phyloP scores from a whole-genome alignment of 2,797 vertebrate species.

The Pterois miles region DNA sequence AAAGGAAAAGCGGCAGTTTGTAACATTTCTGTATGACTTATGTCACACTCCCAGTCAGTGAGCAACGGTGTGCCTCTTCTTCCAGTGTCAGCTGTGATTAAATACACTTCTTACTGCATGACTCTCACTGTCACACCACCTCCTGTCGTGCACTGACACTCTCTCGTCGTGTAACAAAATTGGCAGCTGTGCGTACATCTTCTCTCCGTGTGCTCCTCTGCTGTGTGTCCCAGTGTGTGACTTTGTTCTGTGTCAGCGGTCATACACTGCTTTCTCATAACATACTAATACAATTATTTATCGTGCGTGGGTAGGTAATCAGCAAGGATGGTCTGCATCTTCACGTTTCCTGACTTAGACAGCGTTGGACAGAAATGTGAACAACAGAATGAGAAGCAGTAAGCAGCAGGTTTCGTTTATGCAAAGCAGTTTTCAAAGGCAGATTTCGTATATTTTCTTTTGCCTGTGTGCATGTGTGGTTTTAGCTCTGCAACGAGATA shows the following conservation, averaged over 20 bases:
- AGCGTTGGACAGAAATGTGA: not conserved
- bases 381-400: not conserved
- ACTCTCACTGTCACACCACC: constrained; percentile 60
- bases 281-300: constrained; percentile 54
- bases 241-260: constrained; percentile 67
- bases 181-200: constrained; percentile 47
- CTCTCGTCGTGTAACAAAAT: constrained; percentile 44
- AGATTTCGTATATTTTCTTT: no score
- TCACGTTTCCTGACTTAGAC: constrained; percentile 27
- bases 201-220: constrained; percentile 53
- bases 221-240: constrained; percentile 65
- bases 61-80: constrained; percentile 38
- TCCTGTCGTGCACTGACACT: constrained; percentile 46
- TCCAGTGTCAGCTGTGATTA: constrained; percentile 57
- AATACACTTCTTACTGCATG: constrained; percentile 60
- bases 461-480: no score
- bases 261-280: constrained; percentile 82
- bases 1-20: constrained; percentile 18
- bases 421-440: not conserved
- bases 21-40: constrained; percentile 36
- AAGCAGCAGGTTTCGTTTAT: not conserved
- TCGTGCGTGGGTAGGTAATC: constrained; percentile 21
- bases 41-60: constrained; percentile 21
- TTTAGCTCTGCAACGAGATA: no score
- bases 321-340: constrained; percentile 10